phyloP scores from a whole-genome alignment of 30 jellyfish, hydroid and myxozoan genomes.

The Aurelia aurita complex sp. Pacific region DNA sequence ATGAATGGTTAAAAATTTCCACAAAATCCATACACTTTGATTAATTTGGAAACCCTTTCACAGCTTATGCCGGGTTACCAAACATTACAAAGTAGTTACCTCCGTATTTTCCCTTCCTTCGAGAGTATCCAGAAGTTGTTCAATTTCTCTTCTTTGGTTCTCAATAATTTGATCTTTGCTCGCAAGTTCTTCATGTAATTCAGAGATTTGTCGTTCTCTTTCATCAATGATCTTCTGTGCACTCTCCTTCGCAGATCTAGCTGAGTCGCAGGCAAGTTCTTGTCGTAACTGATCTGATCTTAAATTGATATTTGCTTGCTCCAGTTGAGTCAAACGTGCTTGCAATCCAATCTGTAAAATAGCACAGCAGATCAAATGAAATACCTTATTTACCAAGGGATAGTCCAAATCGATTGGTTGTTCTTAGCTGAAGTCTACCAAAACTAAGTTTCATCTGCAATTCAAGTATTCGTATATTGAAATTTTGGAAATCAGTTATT shows the following conservation, averaged over 20 bases:
- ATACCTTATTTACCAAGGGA: no score
- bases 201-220: constrained; percentile 53
- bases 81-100: constrained; percentile 21
- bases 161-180: constrained; percentile 70
- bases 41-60: no score
- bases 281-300: constrained; percentile 67
- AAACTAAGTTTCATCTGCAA: no score
- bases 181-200: constrained; percentile 81
- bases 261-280: constrained; percentile 69
- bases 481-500: no score
- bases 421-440: no score
- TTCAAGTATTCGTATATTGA: no score
- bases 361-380: no score
- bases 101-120: constrained; percentile 70
- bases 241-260: constrained; percentile 56
- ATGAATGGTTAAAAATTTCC: no score
- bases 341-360: constrained; percentile 63
- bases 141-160: constrained; percentile 64
- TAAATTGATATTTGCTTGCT: constrained; percentile 50
- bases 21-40: no score
- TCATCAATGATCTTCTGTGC: constrained; percentile 64
- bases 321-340: constrained; percentile 63
- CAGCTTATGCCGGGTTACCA: no score
- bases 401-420: no score
- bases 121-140: constrained; percentile 48